A percentile compares a stretch with the other conserved stretches of the same genome.
These are phyloP conservation scores for Micromys minutus DNA, from an alignment of 2,113 vertebrate species.

Conservation along the genomic window DNA sequence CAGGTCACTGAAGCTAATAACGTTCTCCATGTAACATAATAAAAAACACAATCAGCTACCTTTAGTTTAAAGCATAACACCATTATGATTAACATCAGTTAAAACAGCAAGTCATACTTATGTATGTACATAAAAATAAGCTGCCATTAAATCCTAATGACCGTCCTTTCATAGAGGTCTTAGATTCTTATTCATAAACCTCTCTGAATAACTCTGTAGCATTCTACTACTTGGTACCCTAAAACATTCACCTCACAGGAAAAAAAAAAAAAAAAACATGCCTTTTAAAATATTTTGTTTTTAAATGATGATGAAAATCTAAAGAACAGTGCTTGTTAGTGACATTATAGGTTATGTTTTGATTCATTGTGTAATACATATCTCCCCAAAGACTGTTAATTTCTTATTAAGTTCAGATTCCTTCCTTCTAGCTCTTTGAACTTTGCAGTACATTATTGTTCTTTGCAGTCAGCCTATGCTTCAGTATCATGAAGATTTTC, in stretches of 20 bases:
- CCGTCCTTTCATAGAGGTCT: not conserved
- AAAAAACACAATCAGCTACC: constrained; percentile 45
- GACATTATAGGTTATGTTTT: not conserved
- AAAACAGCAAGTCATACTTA: constrained; percentile 49
- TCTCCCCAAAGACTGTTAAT: not conserved
- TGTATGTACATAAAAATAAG: constrained; percentile 39
- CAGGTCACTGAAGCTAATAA: constrained; percentile 27
- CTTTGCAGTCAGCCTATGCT: not conserved
- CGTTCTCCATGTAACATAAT: constrained; percentile 11
- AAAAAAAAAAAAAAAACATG: not conserved
- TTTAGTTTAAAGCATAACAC: constrained; percentile 56
- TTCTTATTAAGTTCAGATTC: not conserved
- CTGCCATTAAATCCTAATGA: not conserved
- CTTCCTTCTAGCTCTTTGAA: not conserved
- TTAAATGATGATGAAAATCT: not conserved
- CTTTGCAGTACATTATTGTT: not conserved
- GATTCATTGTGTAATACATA: not conserved
- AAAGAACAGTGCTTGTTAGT: not conserved
- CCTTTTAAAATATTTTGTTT: not conserved
- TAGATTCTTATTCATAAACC: not conserved
- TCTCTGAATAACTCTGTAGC: not conserved
- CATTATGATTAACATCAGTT: constrained; percentile 16
- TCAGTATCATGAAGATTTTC: not conserved
- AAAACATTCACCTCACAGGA: not conserved
- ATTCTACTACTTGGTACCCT: not conserved